Base-by-base conservation (phyloP, 2,888 invertebrate genomes). In the Troides aeacus region DNA sequence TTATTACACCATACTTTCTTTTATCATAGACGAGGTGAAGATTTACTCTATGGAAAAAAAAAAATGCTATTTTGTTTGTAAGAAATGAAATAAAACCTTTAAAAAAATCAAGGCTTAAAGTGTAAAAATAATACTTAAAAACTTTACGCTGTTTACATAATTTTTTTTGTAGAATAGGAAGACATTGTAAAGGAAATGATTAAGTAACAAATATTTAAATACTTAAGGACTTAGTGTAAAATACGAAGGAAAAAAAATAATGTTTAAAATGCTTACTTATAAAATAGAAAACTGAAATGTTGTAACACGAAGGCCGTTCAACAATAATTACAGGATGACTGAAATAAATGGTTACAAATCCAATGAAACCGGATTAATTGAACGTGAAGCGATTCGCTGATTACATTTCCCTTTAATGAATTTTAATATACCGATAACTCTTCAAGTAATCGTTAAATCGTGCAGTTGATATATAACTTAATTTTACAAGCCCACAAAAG, bases 291-390 rank as follows among this genome's bases (percentile, higher is more conserved):
- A 65, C 65, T 21, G 12, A 56, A 60, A 60, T 56, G 39, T 53
- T 23, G 2, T 59, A 58, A 50, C 24, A 36, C 62, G 23, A 62
- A 69, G 62, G 58, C 39, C 30, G 62, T 50, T 64, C 46, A 12
- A 59, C 21, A n/a, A 10, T 46, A 63, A 68, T 58, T 30, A 50
- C 10, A 60, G 57, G 15, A 66, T 69, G 4, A 18, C 6, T 62
- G 46, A 65, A 64, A 64, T 12, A 42, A 7, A n/a, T 57, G 57
- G 65, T 66, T 69, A 58, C 30, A 58, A 69, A 69, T 62, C 46
- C n/a, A 50, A 62, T 36, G 58, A 69, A 65, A 62, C 23, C 23
- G n/a, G 57, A 21, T 69, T 65, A 64, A 69, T 69, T 65, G 69
- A 58, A 57, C 36, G 58, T 62, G 62, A 66, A 69, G 62, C 50